A percentile compares a stretch with the other conserved stretches of the same genome.
Evolutionary conservation across 2,113 vertebrate genomes (phyloP).

Genomic region (Beaufortia kweichowensis): DNA sequence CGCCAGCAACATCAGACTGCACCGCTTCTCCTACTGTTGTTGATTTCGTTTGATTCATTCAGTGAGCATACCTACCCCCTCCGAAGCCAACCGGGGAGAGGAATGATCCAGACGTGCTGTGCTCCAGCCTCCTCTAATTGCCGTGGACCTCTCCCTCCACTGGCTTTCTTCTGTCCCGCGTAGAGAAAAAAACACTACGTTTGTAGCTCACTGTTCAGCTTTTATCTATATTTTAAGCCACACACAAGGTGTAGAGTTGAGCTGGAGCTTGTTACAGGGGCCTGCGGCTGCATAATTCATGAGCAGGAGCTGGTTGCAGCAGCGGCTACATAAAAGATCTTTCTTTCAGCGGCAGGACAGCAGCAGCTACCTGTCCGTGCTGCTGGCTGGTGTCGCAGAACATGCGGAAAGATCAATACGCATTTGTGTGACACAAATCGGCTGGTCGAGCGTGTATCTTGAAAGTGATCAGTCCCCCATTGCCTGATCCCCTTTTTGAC

Average conservation of each 20-base stretch:
- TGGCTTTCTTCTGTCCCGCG: constrained; percentile 66
- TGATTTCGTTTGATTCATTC: constrained; percentile 59
- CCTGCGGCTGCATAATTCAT: constrained; percentile 87
- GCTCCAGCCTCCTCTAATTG: constrained; percentile 72
- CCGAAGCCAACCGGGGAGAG: constrained; percentile 36
- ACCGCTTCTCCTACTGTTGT: constrained; percentile 47
- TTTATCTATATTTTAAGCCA: constrained; percentile 99
- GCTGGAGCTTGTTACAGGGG: constrained; percentile 90
- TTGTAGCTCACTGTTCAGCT: constrained; percentile 91
- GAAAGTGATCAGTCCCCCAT: constrained; percentile 48
- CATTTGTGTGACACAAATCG: constrained; percentile 56
- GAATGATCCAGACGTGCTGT: constrained; percentile 51
- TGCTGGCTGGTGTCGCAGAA: constrained; percentile 48
- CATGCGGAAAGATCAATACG: constrained; percentile 64
- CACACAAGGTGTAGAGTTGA: constrained; percentile 92
- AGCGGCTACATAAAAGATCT: constrained; percentile 81
- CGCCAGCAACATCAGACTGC: constrained; percentile 10
- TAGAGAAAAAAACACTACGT: constrained; percentile 68
- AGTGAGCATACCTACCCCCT: constrained; percentile 42
- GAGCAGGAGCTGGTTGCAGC: constrained; percentile 78
- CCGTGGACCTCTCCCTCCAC: constrained; percentile 66
- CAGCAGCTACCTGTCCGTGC: constrained; percentile 42
- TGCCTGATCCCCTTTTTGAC: constrained; percentile 31
- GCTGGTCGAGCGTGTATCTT: constrained; percentile 43
- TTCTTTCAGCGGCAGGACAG: constrained; percentile 48